Base-by-base conservation (phyloP, 2,888 invertebrate species). In the Oscheius sp. region DNA sequence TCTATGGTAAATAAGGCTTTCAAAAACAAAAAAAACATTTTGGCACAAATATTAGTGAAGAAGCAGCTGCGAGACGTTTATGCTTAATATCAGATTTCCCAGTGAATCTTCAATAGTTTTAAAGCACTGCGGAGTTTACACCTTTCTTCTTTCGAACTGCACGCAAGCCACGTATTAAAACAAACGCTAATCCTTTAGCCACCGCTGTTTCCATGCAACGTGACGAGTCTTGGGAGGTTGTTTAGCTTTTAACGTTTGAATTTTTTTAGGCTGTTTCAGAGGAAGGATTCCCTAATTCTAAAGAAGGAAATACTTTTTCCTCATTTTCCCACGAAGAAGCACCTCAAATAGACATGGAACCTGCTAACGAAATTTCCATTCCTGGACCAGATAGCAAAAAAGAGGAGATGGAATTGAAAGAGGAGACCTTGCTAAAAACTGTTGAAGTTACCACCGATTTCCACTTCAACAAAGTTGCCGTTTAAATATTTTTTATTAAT, bases 381-480 rank as follows among this genome's bases (percentile, higher is more conserved):
- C n/a, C n/a, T n/a, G n/a, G n/a, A n/a, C n/a, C n/a, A n/a, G n/a
- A n/a, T n/a, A n/a, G n/a, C n/a, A n/a, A n/a, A n/a, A n/a, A n/a
- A n/a, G n/a, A n/a, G n/a, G n/a, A n/a, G n/a, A n/a, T n/a, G n/a
- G n/a, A n/a, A n/a, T n/a, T n/a, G n/a, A n/a, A n/a, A n/a, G n/a
- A n/a, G n/a, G n/a, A n/a, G n/a, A n/a, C n/a, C n/a, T n/a, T n/a
- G n/a, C n/a, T n/a, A n/a, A n/a, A n/a, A 17, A 10, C 31, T n/a
- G 53, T 53, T 5, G 15, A 10, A 6, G 53, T 33, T 17, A 53
- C 33, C 10, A 20, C 53, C 15, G 53, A 53, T 53, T 31, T 53
- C 5, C 20, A 53, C 31, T 53, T 53, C 53, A 53, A 53, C 15
- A 53, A 53, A 15, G 53, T 53, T n/a, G n/a, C n/a, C n/a, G n/a